Evolutionary conservation across 2,888 invertebrate genomes (phyloP), one percentile per base, ranked within the genome.

Genomic region (Augochlorella aurata): DNA sequence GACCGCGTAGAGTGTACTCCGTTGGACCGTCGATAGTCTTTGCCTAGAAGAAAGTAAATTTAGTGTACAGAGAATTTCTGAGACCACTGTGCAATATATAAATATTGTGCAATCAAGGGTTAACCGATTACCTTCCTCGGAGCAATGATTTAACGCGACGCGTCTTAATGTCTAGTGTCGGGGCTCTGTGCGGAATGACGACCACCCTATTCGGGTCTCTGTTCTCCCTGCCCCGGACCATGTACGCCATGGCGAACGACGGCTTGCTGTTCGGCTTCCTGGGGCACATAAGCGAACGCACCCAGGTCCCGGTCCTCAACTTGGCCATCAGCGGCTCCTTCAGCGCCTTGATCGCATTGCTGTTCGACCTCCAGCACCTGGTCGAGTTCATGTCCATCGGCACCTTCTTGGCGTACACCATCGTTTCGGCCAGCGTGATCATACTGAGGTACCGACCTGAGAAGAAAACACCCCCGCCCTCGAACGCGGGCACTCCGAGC

Each of bases 321-420:
- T 94, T 98, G 79, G 95, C 96, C 7, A 95, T 97, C 75, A 96
- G 97, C n/a, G 97, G 97, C 0, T 84, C 97, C 21, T 94, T 96
- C 45, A 97, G 97, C 69, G 97, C 97, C 1, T 77, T 97, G 0
- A 96, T 98, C 84, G 98, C 98, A 7, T 94, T 98, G 61, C 93
- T 98, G 54, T 97, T 98, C 90, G 98, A 98, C 93, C 95, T 98
- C 87, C 96, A 97, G 88, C 98, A 98, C 87, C 94, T 98, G 63
- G 98, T 98, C 0, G 98, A 98, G 92, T 98, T 98, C 92, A 98
- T 98, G 97, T 98, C 98, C 1, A 98, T 98, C 90, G 97, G 97
- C 0, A 98, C 97, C 0, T 94, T 98, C 72, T 93, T 98, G 88
- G 98, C 98, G 0, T 98, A 98, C 92, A 98, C 98, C 2, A 98